A percentile compares a stretch with the other conserved stretches of the same genome.
Conservation (phyloP, 2,888 invertebrate species). For the Papilio protenor region DNA sequence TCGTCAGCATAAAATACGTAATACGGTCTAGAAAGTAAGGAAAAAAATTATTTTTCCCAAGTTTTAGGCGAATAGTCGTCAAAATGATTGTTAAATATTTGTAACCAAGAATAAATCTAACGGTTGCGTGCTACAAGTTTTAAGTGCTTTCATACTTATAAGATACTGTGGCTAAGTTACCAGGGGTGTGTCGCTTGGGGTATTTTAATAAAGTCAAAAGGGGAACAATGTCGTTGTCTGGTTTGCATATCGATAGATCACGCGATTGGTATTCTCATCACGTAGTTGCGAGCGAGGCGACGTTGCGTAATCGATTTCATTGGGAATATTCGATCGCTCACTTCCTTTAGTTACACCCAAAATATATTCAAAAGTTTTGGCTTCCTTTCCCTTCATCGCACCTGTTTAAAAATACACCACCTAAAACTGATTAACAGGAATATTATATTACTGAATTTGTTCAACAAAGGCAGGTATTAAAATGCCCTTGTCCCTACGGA, state of each 20-base stretch:
- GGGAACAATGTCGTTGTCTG: constrained; percentile 17
- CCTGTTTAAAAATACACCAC: too few relatives aligned
- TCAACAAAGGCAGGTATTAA: too few relatives aligned
- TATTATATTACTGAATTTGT: too few relatives aligned
- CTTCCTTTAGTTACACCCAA: constrained; percentile 8
- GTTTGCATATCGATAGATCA: constrained; percentile 20
- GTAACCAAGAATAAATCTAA: not conserved
- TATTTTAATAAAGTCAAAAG: constrained; percentile 21
- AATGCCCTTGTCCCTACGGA: too few relatives aligned
- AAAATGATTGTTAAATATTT: not conserved
- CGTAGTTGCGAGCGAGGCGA: constrained; percentile 15
- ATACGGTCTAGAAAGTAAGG: too few relatives aligned
- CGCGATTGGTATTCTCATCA: constrained; percentile 31
- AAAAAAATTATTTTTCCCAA: too few relatives aligned
- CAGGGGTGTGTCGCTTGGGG: constrained; percentile 8
- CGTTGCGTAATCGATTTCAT: constrained; percentile 29
- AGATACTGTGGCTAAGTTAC: not conserved
- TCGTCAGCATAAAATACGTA: not conserved
- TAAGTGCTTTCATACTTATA: not conserved
- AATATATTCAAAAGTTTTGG: not conserved
- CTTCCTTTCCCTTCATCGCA: not conserved
- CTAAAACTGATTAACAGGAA: too few relatives aligned
- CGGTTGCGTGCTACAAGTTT: not conserved
- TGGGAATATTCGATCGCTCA: constrained; percentile 7
- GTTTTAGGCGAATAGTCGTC: not conserved